Evolutionary conservation across 2,113 vertebrate species (phyloP).

Genomic region (Cranoglanis bouderius): DNA sequence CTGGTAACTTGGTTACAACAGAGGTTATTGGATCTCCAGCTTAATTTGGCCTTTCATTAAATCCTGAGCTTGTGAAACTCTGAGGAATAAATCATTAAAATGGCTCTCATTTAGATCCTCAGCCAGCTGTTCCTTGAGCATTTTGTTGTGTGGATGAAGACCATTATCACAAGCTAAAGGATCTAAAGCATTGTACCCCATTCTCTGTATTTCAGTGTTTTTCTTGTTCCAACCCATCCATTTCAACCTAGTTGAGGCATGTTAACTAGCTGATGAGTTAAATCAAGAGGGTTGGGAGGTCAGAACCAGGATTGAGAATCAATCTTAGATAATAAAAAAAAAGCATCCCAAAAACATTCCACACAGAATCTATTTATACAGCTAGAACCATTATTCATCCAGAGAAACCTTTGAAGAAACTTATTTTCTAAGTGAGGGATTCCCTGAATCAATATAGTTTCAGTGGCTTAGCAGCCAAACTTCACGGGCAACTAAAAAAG

Average conservation of each 20-base stretch:
- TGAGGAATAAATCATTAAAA: background rate
- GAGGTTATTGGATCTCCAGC: background rate
- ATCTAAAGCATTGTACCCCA: background rate
- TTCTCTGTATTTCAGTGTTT: background rate
- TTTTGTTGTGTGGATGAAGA: constrained; percentile 25
- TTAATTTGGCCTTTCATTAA: background rate
- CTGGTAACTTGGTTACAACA: background rate
- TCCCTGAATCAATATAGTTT: background rate
- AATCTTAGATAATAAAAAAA: background rate
- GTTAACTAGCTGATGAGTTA: background rate
- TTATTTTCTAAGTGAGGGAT: background rate
- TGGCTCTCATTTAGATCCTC: background rate
- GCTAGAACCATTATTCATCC: background rate
- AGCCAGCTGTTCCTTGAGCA: background rate
- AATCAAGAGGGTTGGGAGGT: background rate
- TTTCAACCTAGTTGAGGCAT: background rate
- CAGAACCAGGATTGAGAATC: background rate
- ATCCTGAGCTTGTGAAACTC: background rate
- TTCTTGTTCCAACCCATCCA: background rate
- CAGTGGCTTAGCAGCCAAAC: constrained; percentile 24
- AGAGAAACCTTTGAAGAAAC: background rate
- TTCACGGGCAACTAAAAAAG: background rate
- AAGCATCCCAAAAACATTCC: background rate
- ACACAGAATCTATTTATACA: background rate
- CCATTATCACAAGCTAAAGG: background rate